These are phyloP conservation scores for Adoxophyes honmai DNA, from an alignment of 1,140 invertebrate species.

Conservation along the genomic window DNA sequence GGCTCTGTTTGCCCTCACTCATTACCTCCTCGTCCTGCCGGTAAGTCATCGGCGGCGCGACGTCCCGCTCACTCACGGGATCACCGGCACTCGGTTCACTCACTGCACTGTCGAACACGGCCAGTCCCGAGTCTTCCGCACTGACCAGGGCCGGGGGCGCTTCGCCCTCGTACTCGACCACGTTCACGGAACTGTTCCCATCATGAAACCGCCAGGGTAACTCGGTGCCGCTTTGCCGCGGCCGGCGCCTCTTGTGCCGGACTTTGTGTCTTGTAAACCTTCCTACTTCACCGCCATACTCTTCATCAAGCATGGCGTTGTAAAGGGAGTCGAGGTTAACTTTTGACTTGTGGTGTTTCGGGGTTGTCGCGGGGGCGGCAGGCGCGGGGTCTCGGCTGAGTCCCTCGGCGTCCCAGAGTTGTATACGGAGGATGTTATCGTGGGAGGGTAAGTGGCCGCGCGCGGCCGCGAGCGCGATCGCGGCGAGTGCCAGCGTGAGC, in stretches of 20 bases:
- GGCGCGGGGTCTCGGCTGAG: slow-evolving; percentile 51
- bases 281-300: slow-evolving; percentile 45
- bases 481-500: slow-evolving; percentile 45
- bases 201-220: slow-evolving; percentile 64
- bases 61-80: slow-evolving; percentile 44
- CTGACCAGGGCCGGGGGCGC: slow-evolving; percentile 59
- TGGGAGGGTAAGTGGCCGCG: slow-evolving; percentile 60
- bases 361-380: slow-evolving; percentile 22
- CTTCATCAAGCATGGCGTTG: slow-evolving; percentile 65
- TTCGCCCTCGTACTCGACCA: slow-evolving; percentile 54
- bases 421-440: slow-evolving; percentile 67
- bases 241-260: slow-evolving; percentile 59
- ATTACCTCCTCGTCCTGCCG: slow-evolving; percentile 57
- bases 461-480: slow-evolving; percentile 52
- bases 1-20: slow-evolving; percentile 42
- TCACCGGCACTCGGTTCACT: slow-evolving; percentile 24
- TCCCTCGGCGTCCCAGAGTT: slow-evolving; percentile 67
- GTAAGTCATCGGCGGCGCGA: slow-evolving; percentile 58
- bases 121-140: neutral
- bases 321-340: slow-evolving; percentile 60
- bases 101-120: slow-evolving; percentile 22
- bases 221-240: slow-evolving; percentile 54
- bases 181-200: slow-evolving; percentile 46
- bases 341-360: slow-evolving; percentile 45
- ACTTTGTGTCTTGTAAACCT: slow-evolving; percentile 64